These are phyloP conservation scores for Trialeurodes vaporariorum DNA, from an alignment of 1,140 invertebrate species.

Conservation along the genomic window DNA sequence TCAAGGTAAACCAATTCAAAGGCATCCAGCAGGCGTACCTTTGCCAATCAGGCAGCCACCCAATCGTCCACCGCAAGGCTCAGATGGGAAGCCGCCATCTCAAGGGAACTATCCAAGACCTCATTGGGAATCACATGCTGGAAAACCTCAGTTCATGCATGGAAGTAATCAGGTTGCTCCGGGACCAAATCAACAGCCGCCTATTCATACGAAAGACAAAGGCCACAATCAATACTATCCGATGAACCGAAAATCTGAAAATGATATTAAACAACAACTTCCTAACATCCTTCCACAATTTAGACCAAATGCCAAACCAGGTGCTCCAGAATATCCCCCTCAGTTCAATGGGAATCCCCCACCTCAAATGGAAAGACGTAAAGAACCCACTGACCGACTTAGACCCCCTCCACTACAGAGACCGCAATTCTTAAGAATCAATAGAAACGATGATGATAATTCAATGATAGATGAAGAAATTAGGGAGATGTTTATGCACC, in stretches of 20 bases:
- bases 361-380: slow-evolving; percentile 21
- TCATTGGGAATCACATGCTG: slow-evolving; percentile 23
- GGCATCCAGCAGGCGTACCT: slow-evolving; percentile 1
- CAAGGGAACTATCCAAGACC: slow-evolving; percentile 22
- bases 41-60: slow-evolving; percentile 10
- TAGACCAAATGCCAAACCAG: slow-evolving; percentile 49
- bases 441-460: slow-evolving; percentile 28
- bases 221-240: slow-evolving; percentile 11
- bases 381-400: slow-evolving; percentile 24
- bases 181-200: background rate
- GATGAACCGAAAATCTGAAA: slow-evolving; percentile 19
- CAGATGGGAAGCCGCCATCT: slow-evolving; percentile 4
- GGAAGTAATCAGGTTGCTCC: slow-evolving; percentile 2
- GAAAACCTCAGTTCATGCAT: slow-evolving; percentile 14
- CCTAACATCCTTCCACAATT: slow-evolving; percentile 60
- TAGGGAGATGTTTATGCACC: slow-evolving; percentile 4
- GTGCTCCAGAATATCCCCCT: slow-evolving; percentile 37
- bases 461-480: slow-evolving; percentile 21
- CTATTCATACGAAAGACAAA: slow-evolving; percentile 2
- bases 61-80: slow-evolving; percentile 5
- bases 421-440: slow-evolving; percentile 33
- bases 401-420: slow-evolving; percentile 36
- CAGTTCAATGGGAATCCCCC: slow-evolving; percentile 27
- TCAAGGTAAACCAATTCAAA: slow-evolving; percentile 13
- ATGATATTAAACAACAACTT: slow-evolving; percentile 30